Percentiles rank a stretch among this genome's conserved stretches.
Conservation (phyloP, 2,113 vertebrate genomes). For the Melanerpes aurifrons region DNA sequence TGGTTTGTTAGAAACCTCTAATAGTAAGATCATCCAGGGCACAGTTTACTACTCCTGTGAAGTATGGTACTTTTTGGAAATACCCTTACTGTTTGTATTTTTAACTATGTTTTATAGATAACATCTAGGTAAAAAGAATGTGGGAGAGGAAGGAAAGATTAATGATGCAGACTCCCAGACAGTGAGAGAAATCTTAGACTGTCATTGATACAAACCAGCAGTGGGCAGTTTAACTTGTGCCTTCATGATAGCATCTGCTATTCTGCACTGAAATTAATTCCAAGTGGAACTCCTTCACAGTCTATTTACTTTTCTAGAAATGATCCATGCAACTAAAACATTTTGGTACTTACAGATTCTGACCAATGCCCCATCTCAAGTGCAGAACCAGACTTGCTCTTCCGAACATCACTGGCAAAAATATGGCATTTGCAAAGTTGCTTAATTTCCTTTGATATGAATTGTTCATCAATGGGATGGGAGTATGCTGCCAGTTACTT, state of each 20-base stretch:
- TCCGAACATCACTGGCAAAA: neutral
- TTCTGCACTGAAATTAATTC: neutral
- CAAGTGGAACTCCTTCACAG: neutral
- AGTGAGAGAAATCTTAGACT: neutral
- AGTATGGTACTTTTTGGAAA: neutral
- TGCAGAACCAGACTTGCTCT: neutral
- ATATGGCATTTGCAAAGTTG: fast-evolving
- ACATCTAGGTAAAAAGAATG: neutral
- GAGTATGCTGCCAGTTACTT: neutral
- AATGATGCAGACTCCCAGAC: neutral
- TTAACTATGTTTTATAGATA: neutral
- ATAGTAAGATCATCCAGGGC: neutral
- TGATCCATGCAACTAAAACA: neutral
- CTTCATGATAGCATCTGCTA: neutral
- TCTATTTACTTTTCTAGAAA: neutral
- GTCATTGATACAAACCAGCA: neutral
- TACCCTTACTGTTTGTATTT: neutral
- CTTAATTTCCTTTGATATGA: neutral
- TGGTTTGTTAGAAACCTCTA: neutral
- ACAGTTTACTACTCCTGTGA: neutral
- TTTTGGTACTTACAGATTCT: neutral
- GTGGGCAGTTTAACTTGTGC: neutral
- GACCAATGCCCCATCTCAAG: neutral
- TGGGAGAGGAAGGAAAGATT: neutral
- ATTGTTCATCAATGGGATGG: fast-evolving